Base-by-base conservation (phyloP, 2,888 invertebrate genomes). In the Parnassius orleans region DNA sequence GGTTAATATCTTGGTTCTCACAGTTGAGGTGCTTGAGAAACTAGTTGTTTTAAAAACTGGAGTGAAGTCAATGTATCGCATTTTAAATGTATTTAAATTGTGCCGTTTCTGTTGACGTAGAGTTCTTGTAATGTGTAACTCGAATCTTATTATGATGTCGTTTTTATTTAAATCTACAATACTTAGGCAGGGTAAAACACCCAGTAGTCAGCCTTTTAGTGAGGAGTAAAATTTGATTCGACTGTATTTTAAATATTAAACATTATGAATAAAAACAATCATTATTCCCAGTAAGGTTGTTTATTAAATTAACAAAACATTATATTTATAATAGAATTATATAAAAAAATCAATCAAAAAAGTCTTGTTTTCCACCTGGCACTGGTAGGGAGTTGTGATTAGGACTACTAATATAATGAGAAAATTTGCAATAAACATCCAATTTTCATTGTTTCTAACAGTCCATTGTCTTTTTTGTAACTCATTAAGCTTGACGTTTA, bases 11-110 rank as follows among this genome's bases (percentile, higher is more conserved):
- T 85, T 73, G 81, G 90, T 89, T 91, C 90, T 90, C 90, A 90
- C 90, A 89, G 85, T 86, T 72, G 69, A 68, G 76, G 77, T 79
- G 86, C 88, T 88, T 86, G 89, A 83, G 88, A 85, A 90, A 91
- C 89, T 83, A 86, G 84, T 88, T 84, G 84, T 80, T 87, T 87
- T 84, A 86, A 90, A 89, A 90, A 90, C 89, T 90, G 86, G 90
- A 90, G 90, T 90, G 87, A 84, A 87, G 83, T 87, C 83, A 81
- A 82, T 79, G 83, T 86, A 86, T 87, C 84, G 82, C 80, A 80
- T 87, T 88, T 87, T 86, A 85, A 83, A 86, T 84, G 84, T 84
- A 83, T 85, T 87, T 82, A 86, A 86, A 89, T 86, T 85, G 79
- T 79, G 70, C 71, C 73, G 78, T 76, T 79, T 81, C 80, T 83